Evolutionary conservation across 2,888 invertebrate species (phyloP).

Genomic region (Erebia aethiops): DNA sequence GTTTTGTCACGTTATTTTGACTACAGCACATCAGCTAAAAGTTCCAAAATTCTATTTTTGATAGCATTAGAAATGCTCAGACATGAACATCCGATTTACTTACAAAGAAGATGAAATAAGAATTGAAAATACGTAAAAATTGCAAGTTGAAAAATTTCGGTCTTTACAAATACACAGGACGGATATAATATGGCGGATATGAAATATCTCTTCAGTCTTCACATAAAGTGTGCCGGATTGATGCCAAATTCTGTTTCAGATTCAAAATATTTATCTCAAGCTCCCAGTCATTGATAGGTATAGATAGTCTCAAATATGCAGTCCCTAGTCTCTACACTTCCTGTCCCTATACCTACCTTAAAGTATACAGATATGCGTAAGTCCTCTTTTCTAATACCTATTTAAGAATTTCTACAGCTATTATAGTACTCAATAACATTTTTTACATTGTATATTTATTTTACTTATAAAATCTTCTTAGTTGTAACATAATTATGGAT

Average conservation of each 20-base stretch:
- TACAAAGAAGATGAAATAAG: constrained; percentile 8
- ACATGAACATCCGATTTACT: constrained; percentile 7
- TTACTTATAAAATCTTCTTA: too few relatives aligned
- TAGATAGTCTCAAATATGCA: background rate
- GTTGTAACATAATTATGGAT: too few relatives aligned
- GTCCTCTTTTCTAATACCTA: background rate
- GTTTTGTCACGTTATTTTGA: background rate
- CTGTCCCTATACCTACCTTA: too few relatives aligned
- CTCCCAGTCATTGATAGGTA: background rate
- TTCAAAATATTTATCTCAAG: constrained; percentile 5
- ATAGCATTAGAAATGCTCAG: background rate
- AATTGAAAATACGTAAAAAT: background rate
- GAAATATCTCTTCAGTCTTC: constrained; percentile 17
- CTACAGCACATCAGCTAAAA: background rate
- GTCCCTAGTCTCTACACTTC: too few relatives aligned
- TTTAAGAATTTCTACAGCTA: background rate
- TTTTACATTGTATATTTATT: too few relatives aligned
- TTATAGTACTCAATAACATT: too few relatives aligned
- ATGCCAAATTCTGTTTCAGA: constrained; percentile 22
- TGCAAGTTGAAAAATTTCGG: constrained; percentile 15
- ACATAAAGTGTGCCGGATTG: constrained; percentile 18
- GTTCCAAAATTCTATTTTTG: background rate
- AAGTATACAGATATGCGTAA: background rate
- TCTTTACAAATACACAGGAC: constrained; percentile 12
- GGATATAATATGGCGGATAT: constrained; percentile 18